Evolutionary conservation across 2,888 invertebrate species (phyloP).

Genomic region (Himalopsyche japonica): DNA sequence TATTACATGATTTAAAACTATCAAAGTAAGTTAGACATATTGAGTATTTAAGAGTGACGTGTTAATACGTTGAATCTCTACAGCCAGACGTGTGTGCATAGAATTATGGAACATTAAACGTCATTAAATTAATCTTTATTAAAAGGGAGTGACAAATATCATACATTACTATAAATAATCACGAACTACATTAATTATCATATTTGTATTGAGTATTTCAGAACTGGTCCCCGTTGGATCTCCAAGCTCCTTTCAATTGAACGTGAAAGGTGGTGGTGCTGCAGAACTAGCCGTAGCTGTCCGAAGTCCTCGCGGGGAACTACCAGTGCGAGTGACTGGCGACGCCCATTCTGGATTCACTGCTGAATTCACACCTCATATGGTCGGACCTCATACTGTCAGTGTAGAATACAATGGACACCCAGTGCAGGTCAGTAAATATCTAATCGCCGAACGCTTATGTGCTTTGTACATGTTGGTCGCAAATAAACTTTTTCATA

Average conservation of each 20-base stretch:
- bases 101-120: too few species aligned
- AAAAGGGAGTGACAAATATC: too few species aligned
- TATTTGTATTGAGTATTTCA: slow-evolving; percentile 39
- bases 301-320: slow-evolving; percentile 81
- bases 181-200: too few species aligned
- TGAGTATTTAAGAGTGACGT: too few species aligned
- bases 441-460: neutral
- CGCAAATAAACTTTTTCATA: neutral
- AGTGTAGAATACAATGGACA: slow-evolving; percentile 90
- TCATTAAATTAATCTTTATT: too few species aligned
- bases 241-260: slow-evolving; percentile 78
- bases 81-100: too few species aligned
- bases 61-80: too few species aligned
- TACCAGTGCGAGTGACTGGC: slow-evolving; percentile 87
- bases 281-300: slow-evolving; percentile 90
- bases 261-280: slow-evolving; percentile 65
- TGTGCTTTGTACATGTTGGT: too few species aligned
- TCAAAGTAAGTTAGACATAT: too few species aligned
- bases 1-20: too few species aligned
- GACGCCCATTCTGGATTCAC: slow-evolving; percentile 86
- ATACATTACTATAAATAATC: too few species aligned
- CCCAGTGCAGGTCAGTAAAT: slow-evolving; percentile 66
- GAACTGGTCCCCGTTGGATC: slow-evolving; percentile 86
- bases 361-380: slow-evolving; percentile 88
- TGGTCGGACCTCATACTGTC: slow-evolving; percentile 92